phyloP scores from a whole-genome alignment of 2,797 vertebrate genomes.

The Hipposideros larvatus region DNA sequence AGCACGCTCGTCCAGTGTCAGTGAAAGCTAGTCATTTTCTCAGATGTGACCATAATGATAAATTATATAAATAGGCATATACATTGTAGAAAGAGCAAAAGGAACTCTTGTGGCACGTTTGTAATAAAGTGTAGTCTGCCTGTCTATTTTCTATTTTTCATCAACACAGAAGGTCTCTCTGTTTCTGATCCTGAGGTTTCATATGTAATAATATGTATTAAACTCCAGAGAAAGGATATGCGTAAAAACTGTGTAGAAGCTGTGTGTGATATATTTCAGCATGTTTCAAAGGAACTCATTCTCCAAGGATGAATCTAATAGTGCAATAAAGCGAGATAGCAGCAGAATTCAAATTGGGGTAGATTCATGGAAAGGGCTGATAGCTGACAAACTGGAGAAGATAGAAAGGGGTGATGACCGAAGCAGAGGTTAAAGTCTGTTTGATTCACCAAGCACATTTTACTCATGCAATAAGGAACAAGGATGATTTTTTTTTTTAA shows the following conservation, averaged over 20 bases:
- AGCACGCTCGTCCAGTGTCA: neutral
- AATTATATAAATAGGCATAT: neutral
- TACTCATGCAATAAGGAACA: neutral
- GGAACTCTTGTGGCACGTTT: neutral
- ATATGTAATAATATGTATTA: neutral
- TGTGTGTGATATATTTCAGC: neutral
- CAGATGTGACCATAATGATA: neutral
- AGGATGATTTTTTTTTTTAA: neutral
- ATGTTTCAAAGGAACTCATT: constrained; percentile 1
- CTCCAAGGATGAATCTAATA: neutral
- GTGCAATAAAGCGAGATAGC: neutral
- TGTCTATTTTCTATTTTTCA: neutral
- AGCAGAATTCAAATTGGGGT: neutral
- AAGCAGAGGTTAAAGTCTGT: neutral
- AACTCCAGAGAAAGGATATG: neutral
- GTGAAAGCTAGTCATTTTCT: neutral
- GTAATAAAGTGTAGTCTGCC: no score
- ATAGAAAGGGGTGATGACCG: neutral
- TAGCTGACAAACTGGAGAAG: neutral
- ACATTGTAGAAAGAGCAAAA: neutral
- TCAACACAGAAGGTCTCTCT: neutral
- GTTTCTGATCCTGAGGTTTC: neutral
- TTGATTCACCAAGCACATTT: neutral
- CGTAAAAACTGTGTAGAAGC: neutral
- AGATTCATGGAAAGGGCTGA: neutral